Conservation (phyloP, 1,140 invertebrate species). For the Cyrtorhinus lividipennis region DNA sequence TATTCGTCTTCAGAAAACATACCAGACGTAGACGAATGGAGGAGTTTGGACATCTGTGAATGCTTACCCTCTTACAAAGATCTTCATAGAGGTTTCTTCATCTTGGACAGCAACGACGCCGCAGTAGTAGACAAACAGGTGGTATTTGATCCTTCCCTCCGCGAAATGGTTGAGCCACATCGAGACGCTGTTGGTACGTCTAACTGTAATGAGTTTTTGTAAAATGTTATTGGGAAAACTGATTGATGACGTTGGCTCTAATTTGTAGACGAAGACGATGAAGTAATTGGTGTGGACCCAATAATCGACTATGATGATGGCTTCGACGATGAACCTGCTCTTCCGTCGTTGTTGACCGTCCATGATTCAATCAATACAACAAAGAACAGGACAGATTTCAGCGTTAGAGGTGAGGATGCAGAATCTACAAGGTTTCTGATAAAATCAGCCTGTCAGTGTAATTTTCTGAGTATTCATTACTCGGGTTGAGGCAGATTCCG, state of each 20-base stretch:
- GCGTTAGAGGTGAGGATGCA: slow-evolving; percentile 28
- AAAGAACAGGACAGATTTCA: slow-evolving; percentile 17
- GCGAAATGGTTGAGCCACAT: neutral
- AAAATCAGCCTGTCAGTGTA: no score
- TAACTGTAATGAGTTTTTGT: no score
- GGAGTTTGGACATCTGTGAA: slow-evolving; percentile 1
- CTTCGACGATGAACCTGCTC: slow-evolving; percentile 1
- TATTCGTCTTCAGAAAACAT: neutral
- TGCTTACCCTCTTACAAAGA: slow-evolving; percentile 6
- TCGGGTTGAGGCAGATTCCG: no score
- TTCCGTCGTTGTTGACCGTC: neutral
- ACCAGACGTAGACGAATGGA: neutral
- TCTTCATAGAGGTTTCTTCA: slow-evolving; percentile 3
- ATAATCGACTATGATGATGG: slow-evolving; percentile 17
- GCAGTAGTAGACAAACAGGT: neutral
- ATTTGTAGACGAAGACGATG: slow-evolving; percentile 4
- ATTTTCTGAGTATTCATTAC: no score
- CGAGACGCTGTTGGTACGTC: neutral
- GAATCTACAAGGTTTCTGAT: no score
- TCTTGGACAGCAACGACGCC: neutral
- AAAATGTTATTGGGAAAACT: no score
- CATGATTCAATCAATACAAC: neutral
- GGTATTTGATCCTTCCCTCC: neutral
- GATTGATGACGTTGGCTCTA: no score
- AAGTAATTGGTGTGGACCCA: slow-evolving; percentile 27